phyloP scores from a whole-genome alignment of 1,140 invertebrate genomes.

The Sarcophaga peregrina region DNA sequence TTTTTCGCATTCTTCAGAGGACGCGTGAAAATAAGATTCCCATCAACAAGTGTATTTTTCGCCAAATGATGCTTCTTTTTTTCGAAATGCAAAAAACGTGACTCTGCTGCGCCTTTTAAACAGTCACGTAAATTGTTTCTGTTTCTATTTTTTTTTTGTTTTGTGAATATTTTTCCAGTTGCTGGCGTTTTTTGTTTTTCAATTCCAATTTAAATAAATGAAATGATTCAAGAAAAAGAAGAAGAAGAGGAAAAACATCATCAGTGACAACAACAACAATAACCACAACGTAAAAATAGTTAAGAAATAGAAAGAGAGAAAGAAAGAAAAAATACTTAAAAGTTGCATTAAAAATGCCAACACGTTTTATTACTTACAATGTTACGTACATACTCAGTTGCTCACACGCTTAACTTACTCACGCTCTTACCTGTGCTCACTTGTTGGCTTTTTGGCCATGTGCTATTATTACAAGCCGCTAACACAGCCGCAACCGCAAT shows the following conservation, averaged over 20 bases:
- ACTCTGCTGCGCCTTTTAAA: conserved; percentile 41
- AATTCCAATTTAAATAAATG: not conserved
- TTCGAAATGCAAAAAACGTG: conserved; percentile 34
- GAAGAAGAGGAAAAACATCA: not conserved
- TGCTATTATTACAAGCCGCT: too few species aligned
- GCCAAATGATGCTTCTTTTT: not conserved
- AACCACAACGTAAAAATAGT: too few species aligned
- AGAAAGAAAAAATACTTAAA: not conserved
- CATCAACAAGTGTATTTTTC: conserved; percentile 7
- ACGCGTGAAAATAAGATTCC: not conserved
- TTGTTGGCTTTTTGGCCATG: too few species aligned
- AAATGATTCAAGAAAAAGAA: not conserved
- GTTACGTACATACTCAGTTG: not conserved
- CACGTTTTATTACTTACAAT: conserved; percentile 28
- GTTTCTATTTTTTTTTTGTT: conserved; percentile 9
- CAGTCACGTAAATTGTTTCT: conserved; percentile 39
- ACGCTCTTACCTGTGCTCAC: too few species aligned
- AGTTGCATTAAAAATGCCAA: conserved; percentile 34
- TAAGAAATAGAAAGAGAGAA: too few species aligned
- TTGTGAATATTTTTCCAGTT: not conserved
- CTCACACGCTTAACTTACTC: not conserved
- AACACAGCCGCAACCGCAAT: too few species aligned
- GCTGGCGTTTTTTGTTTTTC: not conserved
- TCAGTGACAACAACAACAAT: not conserved
- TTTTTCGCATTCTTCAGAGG: not conserved